Evolutionary conservation across 2,888 invertebrate species (phyloP).

Genomic region (Apamea crenata): DNA sequence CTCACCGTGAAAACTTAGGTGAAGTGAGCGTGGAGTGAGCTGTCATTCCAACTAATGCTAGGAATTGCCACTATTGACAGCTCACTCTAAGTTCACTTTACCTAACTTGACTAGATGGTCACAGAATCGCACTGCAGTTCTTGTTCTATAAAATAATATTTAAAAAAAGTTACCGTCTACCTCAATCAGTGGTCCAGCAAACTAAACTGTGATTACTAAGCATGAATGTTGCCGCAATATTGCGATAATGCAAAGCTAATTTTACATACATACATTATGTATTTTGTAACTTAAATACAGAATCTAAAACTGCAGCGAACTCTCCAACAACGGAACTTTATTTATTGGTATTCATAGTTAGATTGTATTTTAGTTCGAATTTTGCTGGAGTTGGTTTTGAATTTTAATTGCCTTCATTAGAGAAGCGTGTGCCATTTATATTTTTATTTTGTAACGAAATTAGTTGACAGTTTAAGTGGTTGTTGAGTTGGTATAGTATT

Average conservation of each 20-base stretch:
- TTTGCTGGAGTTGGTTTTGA: conserved; percentile 32
- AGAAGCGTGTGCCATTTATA: background rate
- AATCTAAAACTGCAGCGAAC: conserved; percentile 40
- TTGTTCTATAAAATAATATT: no score
- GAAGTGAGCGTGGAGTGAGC: no score
- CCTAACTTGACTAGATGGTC: no score
- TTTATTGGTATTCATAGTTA: conserved; percentile 51
- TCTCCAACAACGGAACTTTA: conserved; percentile 47
- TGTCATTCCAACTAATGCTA: no score
- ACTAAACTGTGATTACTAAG: background rate
- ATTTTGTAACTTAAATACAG: conserved; percentile 25
- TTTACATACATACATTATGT: conserved; percentile 8
- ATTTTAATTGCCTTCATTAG: conserved; percentile 20
- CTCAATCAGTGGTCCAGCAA: no score
- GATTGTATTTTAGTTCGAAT: conserved; percentile 40
- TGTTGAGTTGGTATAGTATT: background rate
- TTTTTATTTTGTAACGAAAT: background rate
- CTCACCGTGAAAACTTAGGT: no score
- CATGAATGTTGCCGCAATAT: background rate
- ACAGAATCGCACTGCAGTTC: no score
- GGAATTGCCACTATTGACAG: no score
- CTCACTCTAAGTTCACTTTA: no score
- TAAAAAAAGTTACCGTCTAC: no score
- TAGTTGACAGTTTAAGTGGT: background rate
- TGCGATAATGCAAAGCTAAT: background rate